Percentiles rank a stretch among this genome's conserved stretches.
Evolutionary conservation across 2,888 invertebrate genomes (phyloP).

Genomic region (Drosophila cracens): DNA sequence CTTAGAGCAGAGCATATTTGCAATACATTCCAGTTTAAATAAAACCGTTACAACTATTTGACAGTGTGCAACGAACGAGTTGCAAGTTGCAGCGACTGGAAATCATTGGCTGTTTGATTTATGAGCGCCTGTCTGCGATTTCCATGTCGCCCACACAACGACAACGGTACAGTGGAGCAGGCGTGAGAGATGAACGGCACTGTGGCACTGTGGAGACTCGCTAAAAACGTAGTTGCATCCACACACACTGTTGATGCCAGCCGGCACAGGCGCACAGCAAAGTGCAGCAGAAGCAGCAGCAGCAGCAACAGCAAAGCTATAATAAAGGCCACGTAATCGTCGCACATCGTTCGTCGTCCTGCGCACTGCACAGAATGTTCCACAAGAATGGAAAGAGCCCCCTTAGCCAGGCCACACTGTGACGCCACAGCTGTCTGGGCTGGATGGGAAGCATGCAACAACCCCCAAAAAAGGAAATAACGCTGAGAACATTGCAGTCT

Average conservation of each 20-base stretch:
- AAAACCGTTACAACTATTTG: background rate
- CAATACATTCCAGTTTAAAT: background rate
- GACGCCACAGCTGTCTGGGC: background rate
- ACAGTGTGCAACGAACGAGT: constrained; percentile 25
- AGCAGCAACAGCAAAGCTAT: background rate
- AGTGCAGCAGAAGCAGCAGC: constrained; percentile 29
- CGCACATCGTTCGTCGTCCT: constrained; percentile 36
- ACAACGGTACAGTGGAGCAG: constrained; percentile 22
- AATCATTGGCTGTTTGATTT: constrained; percentile 44
- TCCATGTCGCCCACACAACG: constrained; percentile 70
- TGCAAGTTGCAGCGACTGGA: constrained; percentile 49
- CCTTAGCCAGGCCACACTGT: constrained; percentile 41
- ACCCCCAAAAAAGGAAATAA: constrained; percentile 37
- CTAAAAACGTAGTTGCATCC: constrained; percentile 8
- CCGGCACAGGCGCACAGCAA: constrained; percentile 60
- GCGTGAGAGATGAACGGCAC: background rate
- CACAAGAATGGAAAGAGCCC: background rate
- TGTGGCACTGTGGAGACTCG: constrained; percentile 11
- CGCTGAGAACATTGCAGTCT: background rate
- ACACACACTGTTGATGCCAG: constrained; percentile 75
- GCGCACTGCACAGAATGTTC: constrained; percentile 36
- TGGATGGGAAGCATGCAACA: constrained; percentile 45
- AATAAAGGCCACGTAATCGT: background rate
- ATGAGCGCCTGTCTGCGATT: constrained; percentile 66
- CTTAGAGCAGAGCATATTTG: background rate